Conservation (phyloP, 2,888 invertebrate species). For the Nesidiocoris tenuis region DNA sequence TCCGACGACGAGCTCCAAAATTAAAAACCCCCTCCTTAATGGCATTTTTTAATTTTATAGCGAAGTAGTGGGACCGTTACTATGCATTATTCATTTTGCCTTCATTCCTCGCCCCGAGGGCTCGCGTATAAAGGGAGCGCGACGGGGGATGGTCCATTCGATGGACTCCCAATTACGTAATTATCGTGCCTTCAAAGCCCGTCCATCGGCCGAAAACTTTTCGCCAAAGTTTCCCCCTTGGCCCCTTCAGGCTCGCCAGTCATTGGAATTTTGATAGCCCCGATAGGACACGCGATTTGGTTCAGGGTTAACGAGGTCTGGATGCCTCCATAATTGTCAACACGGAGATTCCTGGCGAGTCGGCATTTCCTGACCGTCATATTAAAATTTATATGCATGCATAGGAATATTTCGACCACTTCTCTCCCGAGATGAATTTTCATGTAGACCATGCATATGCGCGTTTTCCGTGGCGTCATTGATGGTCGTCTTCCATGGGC, state of each 20-base stretch:
- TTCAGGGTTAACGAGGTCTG: too few relatives aligned
- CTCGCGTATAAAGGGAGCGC: background rate
- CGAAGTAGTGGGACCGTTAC: slow-evolving; percentile 44
- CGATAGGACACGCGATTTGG: too few relatives aligned
- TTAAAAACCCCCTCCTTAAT: slow-evolving; percentile 44
- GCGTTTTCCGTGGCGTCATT: too few relatives aligned
- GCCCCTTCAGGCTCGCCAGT: background rate
- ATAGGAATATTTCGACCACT: too few relatives aligned
- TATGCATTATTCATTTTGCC: slow-evolving; percentile 45
- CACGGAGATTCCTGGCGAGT: too few relatives aligned
- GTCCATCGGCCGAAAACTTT: slow-evolving; percentile 19
- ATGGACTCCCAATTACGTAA: slow-evolving; percentile 39
- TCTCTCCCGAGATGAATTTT: too few relatives aligned
- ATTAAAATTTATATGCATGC: too few relatives aligned
- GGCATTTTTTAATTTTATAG: slow-evolving; percentile 47
- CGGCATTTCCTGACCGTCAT: too few relatives aligned
- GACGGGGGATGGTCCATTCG: slow-evolving; percentile 9
- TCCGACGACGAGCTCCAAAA: slow-evolving; percentile 37
- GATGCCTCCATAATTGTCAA: too few relatives aligned
- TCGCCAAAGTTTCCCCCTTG: slow-evolving; percentile 19
- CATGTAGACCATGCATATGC: too few relatives aligned
- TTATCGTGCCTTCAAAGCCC: slow-evolving; percentile 30
- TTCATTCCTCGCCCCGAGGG: slow-evolving; percentile 34
- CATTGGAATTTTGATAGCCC: background rate
- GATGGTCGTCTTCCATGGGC: too few relatives aligned